These are phyloP conservation scores for Galago senegalensis DNA, from an alignment of 2,797 vertebrate species.

Conservation along the genomic window DNA sequence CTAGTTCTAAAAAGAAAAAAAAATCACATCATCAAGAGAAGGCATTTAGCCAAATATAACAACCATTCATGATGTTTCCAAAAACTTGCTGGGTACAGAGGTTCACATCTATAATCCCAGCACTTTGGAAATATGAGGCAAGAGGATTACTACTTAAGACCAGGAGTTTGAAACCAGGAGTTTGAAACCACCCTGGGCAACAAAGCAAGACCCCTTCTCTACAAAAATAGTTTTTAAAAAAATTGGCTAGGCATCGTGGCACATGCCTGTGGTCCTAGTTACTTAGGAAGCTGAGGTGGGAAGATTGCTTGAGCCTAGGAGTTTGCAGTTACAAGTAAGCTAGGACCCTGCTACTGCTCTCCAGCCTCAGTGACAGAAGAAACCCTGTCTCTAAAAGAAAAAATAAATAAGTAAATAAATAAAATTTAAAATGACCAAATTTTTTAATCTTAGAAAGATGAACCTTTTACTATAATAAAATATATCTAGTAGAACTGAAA, in stretches of 20 bases:
- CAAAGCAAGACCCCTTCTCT: neutral
- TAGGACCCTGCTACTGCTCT: neutral
- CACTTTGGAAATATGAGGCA: neutral
- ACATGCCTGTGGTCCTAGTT: neutral
- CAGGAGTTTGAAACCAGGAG: neutral
- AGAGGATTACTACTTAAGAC: neutral
- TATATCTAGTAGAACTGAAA: slow-evolving; percentile 1
- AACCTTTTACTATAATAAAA: slow-evolving; percentile 10
- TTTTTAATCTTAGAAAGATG: neutral
- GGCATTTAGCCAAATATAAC: slow-evolving; percentile 28
- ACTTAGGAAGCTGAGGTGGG: neutral
- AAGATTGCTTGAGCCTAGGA: neutral
- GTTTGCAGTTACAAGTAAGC: neutral
- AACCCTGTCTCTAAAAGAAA: neutral
- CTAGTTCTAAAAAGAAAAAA: slow-evolving; percentile 7
- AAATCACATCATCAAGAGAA: neutral
- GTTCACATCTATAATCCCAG: neutral
- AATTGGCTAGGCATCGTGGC: neutral
- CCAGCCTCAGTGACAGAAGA: neutral
- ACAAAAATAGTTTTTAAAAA: neutral
- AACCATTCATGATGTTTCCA: neutral
- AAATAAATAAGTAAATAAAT: no score
- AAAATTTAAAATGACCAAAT: slow-evolving; percentile 2
- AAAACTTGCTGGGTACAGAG: neutral
- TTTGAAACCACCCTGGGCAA: neutral